Evolutionary conservation across 2,113 vertebrate genomes (phyloP).

Genomic region (Hyperopisus bebe): DNA sequence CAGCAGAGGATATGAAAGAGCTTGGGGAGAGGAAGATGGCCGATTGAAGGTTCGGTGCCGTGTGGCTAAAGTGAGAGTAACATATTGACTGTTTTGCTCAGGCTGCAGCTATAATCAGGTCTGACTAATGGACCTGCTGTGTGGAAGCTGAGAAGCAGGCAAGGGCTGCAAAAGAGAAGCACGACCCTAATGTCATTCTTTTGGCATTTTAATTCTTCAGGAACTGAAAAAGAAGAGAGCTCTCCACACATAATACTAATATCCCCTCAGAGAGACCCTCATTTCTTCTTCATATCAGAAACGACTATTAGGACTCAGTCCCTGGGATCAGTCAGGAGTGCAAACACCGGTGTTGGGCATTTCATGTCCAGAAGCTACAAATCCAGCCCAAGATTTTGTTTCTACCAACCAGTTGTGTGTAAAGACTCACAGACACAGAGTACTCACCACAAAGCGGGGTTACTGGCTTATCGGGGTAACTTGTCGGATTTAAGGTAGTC

Average conservation of each 20-base stretch:
- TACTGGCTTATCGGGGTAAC: too few relatives aligned
- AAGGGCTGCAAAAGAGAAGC: background rate
- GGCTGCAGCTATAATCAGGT: background rate
- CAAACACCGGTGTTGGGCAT: background rate
- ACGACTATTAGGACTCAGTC: background rate
- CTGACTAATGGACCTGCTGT: background rate
- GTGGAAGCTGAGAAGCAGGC: background rate
- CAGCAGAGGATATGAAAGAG: background rate
- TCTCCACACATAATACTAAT: too few relatives aligned
- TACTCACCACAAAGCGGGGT: too few relatives aligned
- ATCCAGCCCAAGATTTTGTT: too few relatives aligned
- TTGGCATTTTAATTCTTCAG: background rate
- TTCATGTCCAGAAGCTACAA: too few relatives aligned
- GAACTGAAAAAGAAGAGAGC: background rate
- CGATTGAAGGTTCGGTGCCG: background rate
- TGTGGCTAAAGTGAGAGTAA: background rate
- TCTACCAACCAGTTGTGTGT: too few relatives aligned
- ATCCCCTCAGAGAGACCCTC: background rate
- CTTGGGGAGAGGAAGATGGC: background rate
- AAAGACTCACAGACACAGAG: too few relatives aligned
- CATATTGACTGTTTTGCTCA: background rate
- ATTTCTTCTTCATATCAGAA: background rate
- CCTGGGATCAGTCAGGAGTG: too few relatives aligned
- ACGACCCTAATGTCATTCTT: background rate
- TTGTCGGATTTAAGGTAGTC: too few relatives aligned